Evolutionary conservation across 2,797 vertebrate species (phyloP).

Genomic region (Muraenolepis orangiensis): DNA sequence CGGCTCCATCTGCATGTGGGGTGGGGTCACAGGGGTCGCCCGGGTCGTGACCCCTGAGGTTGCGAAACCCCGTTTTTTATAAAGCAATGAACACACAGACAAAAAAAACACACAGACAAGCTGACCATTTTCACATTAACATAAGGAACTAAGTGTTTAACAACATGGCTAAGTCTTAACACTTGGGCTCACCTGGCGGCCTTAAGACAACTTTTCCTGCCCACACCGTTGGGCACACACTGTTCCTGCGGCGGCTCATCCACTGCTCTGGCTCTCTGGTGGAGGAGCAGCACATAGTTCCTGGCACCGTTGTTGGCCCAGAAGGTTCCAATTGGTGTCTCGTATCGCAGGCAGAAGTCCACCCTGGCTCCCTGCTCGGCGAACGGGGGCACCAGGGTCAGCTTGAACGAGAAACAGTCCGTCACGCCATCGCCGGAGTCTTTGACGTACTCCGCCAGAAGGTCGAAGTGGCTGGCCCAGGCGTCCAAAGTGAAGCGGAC

Average conservation of each 20-base stretch:
- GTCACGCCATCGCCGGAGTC: constrained; percentile 80
- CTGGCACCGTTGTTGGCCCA: constrained; percentile 89
- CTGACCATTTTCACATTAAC: too few relatives aligned
- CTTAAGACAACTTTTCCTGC: constrained; percentile 91
- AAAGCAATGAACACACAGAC: background rate
- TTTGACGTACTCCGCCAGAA: constrained; percentile 86
- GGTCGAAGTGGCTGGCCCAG: constrained; percentile 90
- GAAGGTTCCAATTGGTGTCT: constrained; percentile 86
- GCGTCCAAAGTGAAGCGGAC: constrained; percentile 85
- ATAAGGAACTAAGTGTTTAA: too few relatives aligned
- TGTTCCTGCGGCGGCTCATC: constrained; percentile 65
- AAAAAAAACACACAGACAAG: background rate
- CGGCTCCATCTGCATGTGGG: too few relatives aligned
- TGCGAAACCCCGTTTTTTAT: background rate
- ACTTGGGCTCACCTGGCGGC: constrained; percentile 76
- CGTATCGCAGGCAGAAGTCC: constrained; percentile 93
- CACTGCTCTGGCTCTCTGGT: constrained; percentile 65
- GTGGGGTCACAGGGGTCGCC: too few relatives aligned
- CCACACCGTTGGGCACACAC: constrained; percentile 57
- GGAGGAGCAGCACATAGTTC: constrained; percentile 86
- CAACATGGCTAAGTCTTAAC: background rate
- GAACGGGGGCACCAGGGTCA: constrained; percentile 85
- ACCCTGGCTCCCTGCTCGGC: constrained; percentile 78
- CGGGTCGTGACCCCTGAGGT: background rate
- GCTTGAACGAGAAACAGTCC: constrained; percentile 88